These are phyloP conservation scores for Petrocephalus zakoni DNA, from an alignment of 2,113 vertebrate genomes.

Conservation along the genomic window DNA sequence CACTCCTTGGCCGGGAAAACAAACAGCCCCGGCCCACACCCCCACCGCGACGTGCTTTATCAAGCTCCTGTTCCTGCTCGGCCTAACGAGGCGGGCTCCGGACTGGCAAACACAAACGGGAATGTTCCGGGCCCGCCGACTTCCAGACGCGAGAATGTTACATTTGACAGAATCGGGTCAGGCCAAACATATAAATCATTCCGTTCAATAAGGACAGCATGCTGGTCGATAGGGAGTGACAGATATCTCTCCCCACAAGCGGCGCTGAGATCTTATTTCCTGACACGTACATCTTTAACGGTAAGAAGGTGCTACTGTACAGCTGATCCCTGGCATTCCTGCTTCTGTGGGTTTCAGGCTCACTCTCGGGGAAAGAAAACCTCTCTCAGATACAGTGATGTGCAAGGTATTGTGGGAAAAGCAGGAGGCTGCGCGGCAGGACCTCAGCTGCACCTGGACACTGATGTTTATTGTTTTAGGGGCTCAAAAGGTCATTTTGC, in stretches of 20 bases:
- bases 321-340: not conserved
- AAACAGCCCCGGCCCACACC: not conserved
- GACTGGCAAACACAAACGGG: not conserved
- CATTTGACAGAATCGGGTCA: slow-evolving; percentile 16
- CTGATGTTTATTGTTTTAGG: not conserved
- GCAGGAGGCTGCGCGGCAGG: not conserved
- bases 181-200: slow-evolving; percentile 10
- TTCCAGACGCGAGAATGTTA: not conserved
- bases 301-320: not conserved
- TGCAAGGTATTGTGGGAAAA: not conserved
- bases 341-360: not conserved
- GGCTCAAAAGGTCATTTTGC: not conserved
- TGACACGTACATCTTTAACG: not conserved
- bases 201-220: slow-evolving; percentile 5
- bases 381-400: not conserved
- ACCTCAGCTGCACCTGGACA: not conserved
- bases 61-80: not conserved
- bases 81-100: not conserved
- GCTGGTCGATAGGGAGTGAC: not conserved
- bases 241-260: not conserved
- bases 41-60: not conserved
- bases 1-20: slow-evolving; percentile 10
- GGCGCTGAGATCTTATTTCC: not conserved
- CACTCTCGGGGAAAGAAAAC: not conserved
- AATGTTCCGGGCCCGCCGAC: not conserved